Base-by-base conservation (phyloP, 2,888 invertebrate species). In the Allacma fusca region DNA sequence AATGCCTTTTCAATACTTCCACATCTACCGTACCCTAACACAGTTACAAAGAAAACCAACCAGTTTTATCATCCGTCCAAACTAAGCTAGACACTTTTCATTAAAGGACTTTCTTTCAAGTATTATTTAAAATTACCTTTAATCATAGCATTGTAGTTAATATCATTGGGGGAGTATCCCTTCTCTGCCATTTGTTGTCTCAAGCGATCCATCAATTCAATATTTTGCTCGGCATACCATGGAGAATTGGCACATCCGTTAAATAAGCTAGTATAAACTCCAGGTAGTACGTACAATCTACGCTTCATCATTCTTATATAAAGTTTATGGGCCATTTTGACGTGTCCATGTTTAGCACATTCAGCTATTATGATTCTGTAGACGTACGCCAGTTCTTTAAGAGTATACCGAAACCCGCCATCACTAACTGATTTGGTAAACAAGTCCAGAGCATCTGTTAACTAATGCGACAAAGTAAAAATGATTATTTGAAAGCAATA, bases 201-300 rank as follows among this genome's bases (percentile, higher is more conserved):
- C 71, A 97, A 87, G 79, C 90, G 87, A 26, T 87, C 88, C 0
- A 95, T 92, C 85, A 91, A 89, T 73, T 89, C 88, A 57, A 96
- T 86, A 0, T 93, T 95, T 86, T 92, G 91, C 65, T 88, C 86
- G 1, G 88, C 87, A 87, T 90, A 90, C 80, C 84, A 84, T 0
- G 93, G 92, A 77, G 92, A 92, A 86, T 94, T 93, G 0, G 94
- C 91, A 87, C 96, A 97, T 0, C 95, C 93, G 87, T 95, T 94
- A 85, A 98, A 93, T 34, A 98, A 88, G 79, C 93, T 92, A 0
- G 95, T 95, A 85, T 94, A 95, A 0, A 93, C 92, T 23, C 92
- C 91, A 0, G 90, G 90, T 29, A 91, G 91, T 0, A 91, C 91
- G 81, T 88, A 88, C 0, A 95, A 86, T 0, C 90, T 91, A 62